Conservation (phyloP, 2,888 invertebrate species). For the Zaprionus obscuricornis region DNA sequence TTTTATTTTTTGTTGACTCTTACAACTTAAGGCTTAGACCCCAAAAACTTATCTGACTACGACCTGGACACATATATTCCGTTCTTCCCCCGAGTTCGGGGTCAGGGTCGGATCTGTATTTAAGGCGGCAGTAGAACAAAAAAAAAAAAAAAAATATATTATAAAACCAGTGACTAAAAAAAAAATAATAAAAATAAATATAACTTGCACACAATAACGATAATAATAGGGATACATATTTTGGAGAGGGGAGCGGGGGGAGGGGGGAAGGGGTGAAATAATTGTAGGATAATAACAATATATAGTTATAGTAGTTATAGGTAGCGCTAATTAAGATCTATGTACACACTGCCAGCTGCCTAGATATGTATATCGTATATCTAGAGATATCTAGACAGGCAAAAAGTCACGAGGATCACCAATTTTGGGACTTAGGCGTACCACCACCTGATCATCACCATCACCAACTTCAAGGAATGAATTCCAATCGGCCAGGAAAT, state of each 20-base stretch:
- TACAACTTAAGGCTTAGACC: conserved; percentile 61
- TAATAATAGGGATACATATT: not conserved
- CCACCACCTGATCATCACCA: conserved; percentile 89
- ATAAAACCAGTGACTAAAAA: conserved; percentile 45
- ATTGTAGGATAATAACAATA: conserved; percentile 10
- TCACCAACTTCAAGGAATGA: conserved; percentile 92
- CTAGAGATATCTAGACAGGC: conserved; percentile 86
- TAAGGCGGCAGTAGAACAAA: conserved; percentile 23
- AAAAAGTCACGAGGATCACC: conserved; percentile 92
- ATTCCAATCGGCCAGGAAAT: conserved; percentile 94
- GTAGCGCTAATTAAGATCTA: conserved; percentile 29
- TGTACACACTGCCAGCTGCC: conserved; percentile 31
- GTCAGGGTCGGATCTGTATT: conserved; percentile 4
- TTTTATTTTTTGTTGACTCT: conserved; percentile 51
- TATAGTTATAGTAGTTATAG: no score
- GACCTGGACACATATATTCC: conserved; percentile 17
- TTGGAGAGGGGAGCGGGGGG: no score
- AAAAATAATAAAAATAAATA: conserved; percentile 62
- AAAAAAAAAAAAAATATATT: conserved; percentile 9
- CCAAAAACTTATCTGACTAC: conserved; percentile 68
- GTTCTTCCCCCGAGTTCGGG: not conserved
- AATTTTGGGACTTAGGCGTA: conserved; percentile 91
- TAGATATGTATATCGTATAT: conserved; percentile 1
- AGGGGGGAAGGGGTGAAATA: no score
- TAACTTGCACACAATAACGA: conserved; percentile 40